Evolutionary conservation across 2,113 vertebrate species (phyloP).

Genomic region (Pygoscelis adeliae): DNA sequence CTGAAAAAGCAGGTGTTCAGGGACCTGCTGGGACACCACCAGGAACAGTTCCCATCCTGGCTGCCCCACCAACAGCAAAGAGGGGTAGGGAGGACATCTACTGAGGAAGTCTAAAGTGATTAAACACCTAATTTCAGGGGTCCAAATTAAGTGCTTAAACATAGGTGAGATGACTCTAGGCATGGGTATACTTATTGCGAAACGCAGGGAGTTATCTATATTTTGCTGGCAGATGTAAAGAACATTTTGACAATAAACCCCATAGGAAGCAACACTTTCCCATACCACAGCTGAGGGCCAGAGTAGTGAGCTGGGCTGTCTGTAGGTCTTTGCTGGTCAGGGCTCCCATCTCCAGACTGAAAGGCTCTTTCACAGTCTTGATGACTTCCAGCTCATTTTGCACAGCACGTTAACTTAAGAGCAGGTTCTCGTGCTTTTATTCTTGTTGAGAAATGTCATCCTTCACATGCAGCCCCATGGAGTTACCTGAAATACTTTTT

Average conservation of each 20-base stretch:
- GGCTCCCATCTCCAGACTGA: neutral
- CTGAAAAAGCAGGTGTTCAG: neutral
- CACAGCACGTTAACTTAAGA: neutral
- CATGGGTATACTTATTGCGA: neutral
- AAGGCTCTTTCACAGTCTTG: neutral
- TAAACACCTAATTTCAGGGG: neutral
- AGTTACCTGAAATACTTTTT: neutral
- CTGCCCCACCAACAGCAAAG: neutral
- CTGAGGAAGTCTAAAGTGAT: neutral
- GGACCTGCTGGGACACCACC: neutral
- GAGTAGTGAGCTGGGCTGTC: neutral
- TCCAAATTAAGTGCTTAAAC: neutral
- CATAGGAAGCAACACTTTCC: neutral
- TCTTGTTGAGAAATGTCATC: neutral
- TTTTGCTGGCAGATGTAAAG: neutral
- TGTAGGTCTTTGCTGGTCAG: neutral
- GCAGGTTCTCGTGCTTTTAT: neutral
- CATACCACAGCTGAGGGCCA: neutral
- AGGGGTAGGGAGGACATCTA: neutral
- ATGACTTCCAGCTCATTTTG: neutral
- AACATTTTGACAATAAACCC: neutral
- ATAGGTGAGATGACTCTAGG: neutral
- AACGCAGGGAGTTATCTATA: neutral
- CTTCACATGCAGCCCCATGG: neutral
- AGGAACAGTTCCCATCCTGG: neutral